Base-by-base conservation (phyloP, 1,140 invertebrate species). In the Nasonia giraulti region DNA sequence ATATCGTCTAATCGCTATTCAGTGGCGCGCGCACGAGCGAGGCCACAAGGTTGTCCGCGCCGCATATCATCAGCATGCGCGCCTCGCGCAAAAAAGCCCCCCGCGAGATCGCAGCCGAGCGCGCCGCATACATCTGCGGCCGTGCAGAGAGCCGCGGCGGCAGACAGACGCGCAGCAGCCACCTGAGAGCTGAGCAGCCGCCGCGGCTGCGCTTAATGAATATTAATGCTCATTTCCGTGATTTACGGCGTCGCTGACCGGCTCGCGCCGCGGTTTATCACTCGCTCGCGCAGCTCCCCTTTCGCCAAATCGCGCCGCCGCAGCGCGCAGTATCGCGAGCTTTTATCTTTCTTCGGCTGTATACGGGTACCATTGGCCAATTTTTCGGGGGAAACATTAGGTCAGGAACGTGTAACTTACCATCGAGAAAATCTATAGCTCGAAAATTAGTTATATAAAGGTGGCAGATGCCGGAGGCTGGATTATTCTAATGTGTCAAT, bases 181-280 rank as follows among this genome's bases (percentile, higher is more conserved):
- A 50, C 44, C 23, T 73, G 40, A 50, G 44, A 37, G 66, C 37
- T n/a, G 40, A 7, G 17, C 40, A 75, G 33, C 74, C 20, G 17
- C 74, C 37, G 74, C 74, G 8, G 71, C 12, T 44, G 44, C 69
- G 69, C 78, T 75, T 84, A 85, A 87, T 87, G 86, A 85, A 87
- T 87, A 87, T 87, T 85, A 82, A 87, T 87, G 80, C 86, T 85
- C 86, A 85, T 87, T 87, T 85, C 55, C 77, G 33, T 85, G 84
- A 87, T 85, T 87, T 87, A 87, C 81, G 71, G 27, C 83, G 33
- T 68, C 37, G 71, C 74, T 85, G 75, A 78, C 76, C 75, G 68
- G 31, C 71, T 27, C 68, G 31, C 27, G 27, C 68, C 20, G 55
- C 74, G 83, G 73, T 80, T 87, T 85, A 87, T 87, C 75, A 85